phyloP scores from a whole-genome alignment of 2,888 invertebrate species.

The Yponomeuta plumbellus region DNA sequence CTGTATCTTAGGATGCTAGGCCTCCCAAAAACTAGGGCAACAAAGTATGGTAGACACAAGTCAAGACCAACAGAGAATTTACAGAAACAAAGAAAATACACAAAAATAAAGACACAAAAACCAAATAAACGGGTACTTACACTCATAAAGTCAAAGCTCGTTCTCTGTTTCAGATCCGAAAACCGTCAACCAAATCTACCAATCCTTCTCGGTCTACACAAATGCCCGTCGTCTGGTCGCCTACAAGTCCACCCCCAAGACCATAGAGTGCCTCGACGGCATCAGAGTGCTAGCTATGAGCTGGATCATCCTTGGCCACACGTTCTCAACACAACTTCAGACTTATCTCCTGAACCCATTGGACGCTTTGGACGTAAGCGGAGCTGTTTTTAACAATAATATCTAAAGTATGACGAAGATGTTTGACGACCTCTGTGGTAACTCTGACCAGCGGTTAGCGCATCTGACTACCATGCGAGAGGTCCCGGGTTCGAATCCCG shows the following conservation, averaged over 20 bases:
- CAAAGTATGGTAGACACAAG: no score
- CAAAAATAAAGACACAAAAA: no score
- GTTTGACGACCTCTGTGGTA: no score
- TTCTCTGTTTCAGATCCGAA: constrained; percentile 37
- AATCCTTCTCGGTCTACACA: constrained; percentile 31
- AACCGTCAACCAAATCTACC: constrained; percentile 32
- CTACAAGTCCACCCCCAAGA: constrained; percentile 41
- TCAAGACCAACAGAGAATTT: no score
- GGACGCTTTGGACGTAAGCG: constrained; percentile 36
- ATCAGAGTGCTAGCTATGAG: constrained; percentile 63
- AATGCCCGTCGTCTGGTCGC: constrained; percentile 51
- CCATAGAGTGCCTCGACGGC: constrained; percentile 64
- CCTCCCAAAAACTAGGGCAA: no score
- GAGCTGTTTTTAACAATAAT: background rate
- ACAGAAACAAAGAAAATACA: no score
- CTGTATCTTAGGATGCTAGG: no score
- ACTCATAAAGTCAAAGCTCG: background rate
- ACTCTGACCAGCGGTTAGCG: no score
- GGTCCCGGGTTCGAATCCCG: no score
- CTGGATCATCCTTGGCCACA: constrained; percentile 68
- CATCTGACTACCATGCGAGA: no score
- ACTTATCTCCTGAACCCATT: constrained; percentile 35
- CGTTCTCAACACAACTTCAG: constrained; percentile 34
- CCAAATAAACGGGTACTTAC: no score
- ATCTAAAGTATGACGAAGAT: no score